Evolutionary conservation across 2,113 vertebrate species (phyloP).

Genomic region (Martes martes): DNA sequence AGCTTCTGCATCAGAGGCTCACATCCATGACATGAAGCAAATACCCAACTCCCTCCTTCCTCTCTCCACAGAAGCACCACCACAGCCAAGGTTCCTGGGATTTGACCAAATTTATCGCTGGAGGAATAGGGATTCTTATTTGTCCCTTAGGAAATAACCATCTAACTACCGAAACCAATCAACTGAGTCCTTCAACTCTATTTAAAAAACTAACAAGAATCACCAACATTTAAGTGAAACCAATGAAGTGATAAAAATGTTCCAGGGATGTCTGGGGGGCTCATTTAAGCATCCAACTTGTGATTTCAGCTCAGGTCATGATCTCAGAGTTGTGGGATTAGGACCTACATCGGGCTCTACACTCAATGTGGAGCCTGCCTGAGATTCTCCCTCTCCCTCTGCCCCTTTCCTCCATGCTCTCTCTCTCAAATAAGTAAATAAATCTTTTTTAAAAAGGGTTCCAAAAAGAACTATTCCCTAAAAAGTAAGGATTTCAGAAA

Average conservation of each 20-base stretch:
- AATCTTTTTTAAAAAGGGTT: background rate
- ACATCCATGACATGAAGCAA: background rate
- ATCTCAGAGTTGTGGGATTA: background rate
- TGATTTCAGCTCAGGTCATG: background rate
- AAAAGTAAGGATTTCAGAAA: constrained; percentile 22
- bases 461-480: background rate
- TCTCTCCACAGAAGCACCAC: background rate
- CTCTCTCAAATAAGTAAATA: background rate
- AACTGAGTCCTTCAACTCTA: background rate
- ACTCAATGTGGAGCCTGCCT: background rate
- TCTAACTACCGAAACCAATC: background rate
- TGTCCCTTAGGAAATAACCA: background rate
- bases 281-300: background rate
- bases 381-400: background rate
- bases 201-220: background rate
- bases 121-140: background rate
- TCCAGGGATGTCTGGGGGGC: background rate
- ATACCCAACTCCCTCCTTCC: background rate
- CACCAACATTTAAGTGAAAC: background rate
- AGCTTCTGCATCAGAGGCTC: background rate
- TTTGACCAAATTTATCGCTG: background rate
- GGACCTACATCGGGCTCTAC: background rate
- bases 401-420: background rate
- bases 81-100: background rate
- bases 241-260: background rate